Percentiles rank a stretch among this genome's conserved stretches.
These are phyloP conservation scores for Palythoa grandiflora DNA, from an alignment of 92 coral and sea anemone species.

Conservation along the genomic window DNA sequence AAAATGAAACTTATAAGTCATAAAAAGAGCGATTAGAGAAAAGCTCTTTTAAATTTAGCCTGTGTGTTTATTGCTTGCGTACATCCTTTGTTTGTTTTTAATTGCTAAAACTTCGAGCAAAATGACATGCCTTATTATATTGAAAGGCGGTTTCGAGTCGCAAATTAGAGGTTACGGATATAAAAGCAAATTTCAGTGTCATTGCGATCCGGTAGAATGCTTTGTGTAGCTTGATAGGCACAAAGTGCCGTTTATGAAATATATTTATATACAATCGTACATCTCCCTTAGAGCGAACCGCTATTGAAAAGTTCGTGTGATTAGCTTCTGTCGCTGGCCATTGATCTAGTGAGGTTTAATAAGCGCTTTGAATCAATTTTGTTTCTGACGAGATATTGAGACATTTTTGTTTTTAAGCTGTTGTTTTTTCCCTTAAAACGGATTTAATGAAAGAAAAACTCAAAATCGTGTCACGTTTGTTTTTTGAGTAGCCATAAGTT, in stretches of 20 bases:
- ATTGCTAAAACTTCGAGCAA: slow-evolving; percentile 44
- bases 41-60: slow-evolving; percentile 43
- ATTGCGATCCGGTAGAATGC: slow-evolving; percentile 44
- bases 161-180: slow-evolving; percentile 43
- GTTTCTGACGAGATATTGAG: slow-evolving; percentile 17
- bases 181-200: slow-evolving; percentile 40
- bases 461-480: slow-evolving; percentile 17
- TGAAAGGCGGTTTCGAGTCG: slow-evolving; percentile 48
- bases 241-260: slow-evolving; percentile 37
- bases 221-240: slow-evolving; percentile 34
- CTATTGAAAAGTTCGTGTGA: slow-evolving; percentile 26
- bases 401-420: slow-evolving; percentile 18
- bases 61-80: slow-evolving; percentile 34
- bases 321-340: slow-evolving; percentile 16
- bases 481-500: slow-evolving; percentile 23
- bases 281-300: slow-evolving; percentile 40
- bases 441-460: slow-evolving; percentile 51
- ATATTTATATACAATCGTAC: slow-evolving; percentile 23
- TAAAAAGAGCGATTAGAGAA: slow-evolving; percentile 42
- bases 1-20: slow-evolving; percentile 47
- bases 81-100: slow-evolving; percentile 45
- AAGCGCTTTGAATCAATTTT: slow-evolving; percentile 66
- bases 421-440: slow-evolving; percentile 39
- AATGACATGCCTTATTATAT: slow-evolving; percentile 42
- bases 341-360: slow-evolving; percentile 56